Evolutionary conservation across 2,888 invertebrate genomes (phyloP), one percentile per base, ranked within the genome.

Genomic region (Cataglyphis cursor): DNA sequence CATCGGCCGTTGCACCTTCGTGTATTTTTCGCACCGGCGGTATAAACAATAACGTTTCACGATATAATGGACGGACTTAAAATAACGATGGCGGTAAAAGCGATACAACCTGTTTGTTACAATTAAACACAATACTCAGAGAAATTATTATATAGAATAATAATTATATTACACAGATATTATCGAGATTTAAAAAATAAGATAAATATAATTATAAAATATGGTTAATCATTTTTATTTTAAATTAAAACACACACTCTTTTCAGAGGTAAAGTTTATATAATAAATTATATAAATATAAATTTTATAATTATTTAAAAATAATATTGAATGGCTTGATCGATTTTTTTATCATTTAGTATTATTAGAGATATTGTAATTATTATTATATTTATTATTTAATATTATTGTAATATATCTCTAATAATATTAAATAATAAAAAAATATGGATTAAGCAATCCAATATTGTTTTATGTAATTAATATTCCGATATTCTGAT

Each of bases 31-130:
- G 44, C 78, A 51, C 41, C 41, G 59, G n/a, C 57, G 72, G 61
- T 44, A 73, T 80, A 80, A 80, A 80, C 78, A 80, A 80, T 80
- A 73, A 72, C 28, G 78, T 73, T 15, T 59, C 21, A 35, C 35
- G 73, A 18, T 59, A 80, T 80, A 80, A 80, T 80, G 59, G 78
- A 31, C 72, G 72, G 57, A 80, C 78, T 80, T 80, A 73, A 80
- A 80, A 80, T 80, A 80, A 78, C 76, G 57, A n/a, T n/a, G 66
- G 66, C 66, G 76, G 66, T 54, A 21, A 12, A 3, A 31, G 8
- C 70, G 78, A 78, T 78, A 78, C 59, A 78, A 72, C 41, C 41
- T n/a, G 18, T 21, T 4, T 6, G 24, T 10, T n/a, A 78, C 59
- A 80, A 80, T 80, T 72, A 78, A 72, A 59, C 59, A 59, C 31